Evolutionary conservation across 2,888 invertebrate species (phyloP), one percentile per base, ranked within the genome.

Genomic region (Acronicta alni): DNA sequence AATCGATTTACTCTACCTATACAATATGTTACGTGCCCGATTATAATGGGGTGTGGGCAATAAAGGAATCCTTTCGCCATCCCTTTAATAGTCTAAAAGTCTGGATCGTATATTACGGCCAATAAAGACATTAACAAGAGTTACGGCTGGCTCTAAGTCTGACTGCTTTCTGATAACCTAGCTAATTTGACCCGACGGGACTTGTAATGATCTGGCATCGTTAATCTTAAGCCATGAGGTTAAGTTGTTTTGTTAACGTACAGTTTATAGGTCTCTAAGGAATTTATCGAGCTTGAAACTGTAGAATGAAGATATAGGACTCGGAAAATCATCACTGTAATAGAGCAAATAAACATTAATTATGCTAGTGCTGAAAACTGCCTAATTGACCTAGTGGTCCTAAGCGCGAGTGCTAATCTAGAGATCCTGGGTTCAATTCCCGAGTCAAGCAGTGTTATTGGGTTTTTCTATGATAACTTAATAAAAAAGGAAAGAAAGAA

Each of bases 11-110:
- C 66, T 17, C n/a, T 16, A 39, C 39, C n/a, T 16, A 39, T 42
- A 72, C 67, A 72, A 68, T 67, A 52, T 18, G 43, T 54, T 55
- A 72, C 73, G 67, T 72, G 60, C 60, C 73, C 67, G 67, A 58
- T 59, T 72, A 72, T 68, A 68, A 72, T 72, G 68, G 67, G 73
- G 68, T 72, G 73, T 44, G 55, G 42, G 73, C 59, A 58, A 68
- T 68, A 67, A 72, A 72, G 51, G 60, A 55, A 68, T 67, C 68
- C 68, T 55, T 72, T 67, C 32, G 37, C 59, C 49, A 52, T 68
- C 72, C 47, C 68, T 72, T 68, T 72, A 72, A 68, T 53, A 68
- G 73, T 60, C 72, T 67, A 26, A 48, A 68, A 68, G 73, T 59
- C 52, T 67, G 73, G 72, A 58, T 61, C 73, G 30, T 53, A 74